Conservation (phyloP, 2,888 invertebrate genomes). For the Cephus runcator region DNA sequence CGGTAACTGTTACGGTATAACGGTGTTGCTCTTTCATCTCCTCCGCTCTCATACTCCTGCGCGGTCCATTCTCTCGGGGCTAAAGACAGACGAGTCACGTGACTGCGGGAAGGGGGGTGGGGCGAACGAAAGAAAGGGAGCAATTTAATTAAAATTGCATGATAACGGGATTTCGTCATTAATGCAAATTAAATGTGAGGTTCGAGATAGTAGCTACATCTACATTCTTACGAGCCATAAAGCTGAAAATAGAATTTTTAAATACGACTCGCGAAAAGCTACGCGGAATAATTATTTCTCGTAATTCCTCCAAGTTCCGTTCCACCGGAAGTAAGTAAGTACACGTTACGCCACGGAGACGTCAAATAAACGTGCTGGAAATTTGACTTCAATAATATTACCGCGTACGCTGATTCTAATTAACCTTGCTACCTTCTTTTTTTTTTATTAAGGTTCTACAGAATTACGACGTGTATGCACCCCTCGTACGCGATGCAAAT, state of each 20-base stretch:
- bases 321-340: neutral
- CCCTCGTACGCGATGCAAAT: neutral
- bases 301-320: neutral
- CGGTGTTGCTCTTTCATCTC: neutral
- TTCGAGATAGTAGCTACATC: slow-evolving; percentile 6
- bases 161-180: slow-evolving; percentile 17
- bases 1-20: neutral
- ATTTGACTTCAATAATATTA: neutral
- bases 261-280: neutral
- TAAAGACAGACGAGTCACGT: neutral
- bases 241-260: slow-evolving; percentile 11
- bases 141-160: slow-evolving; percentile 18
- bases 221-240: slow-evolving; percentile 15
- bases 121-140: neutral
- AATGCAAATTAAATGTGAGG: slow-evolving; percentile 18
- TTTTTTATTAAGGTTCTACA: neutral
- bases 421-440: neutral
- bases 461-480: neutral
- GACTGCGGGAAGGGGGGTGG: neutral
- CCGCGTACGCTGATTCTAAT: neutral
- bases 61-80: neutral
- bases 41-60: neutral
- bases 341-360: neutral
- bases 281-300: neutral
- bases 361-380: neutral